Base-by-base conservation (phyloP, 53 echinoderm and acorn worm genomes). In the Mesocentrotus franciscanus region DNA sequence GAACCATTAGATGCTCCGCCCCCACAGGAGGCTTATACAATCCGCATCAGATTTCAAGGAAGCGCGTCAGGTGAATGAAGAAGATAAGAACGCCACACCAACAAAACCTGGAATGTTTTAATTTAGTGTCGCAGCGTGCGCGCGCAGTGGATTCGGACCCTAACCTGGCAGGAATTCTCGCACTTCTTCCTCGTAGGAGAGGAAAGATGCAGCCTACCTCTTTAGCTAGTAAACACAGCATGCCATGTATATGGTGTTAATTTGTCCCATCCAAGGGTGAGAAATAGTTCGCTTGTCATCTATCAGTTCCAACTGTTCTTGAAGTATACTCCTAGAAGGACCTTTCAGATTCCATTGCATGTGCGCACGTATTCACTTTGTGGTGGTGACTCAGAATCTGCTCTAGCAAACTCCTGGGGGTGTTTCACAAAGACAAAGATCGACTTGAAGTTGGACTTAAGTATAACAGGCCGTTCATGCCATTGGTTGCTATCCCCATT, bases 201-300 rank as follows among this genome's bases (percentile, higher is more conserved):
- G 32, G 20, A 30, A 17, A 34, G 56, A 56, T 34, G 60, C 33
- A 60, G 30, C 59, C 34, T 30, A 79, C 78, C 83, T 60, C 81
- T 78, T 79, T 93, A 79, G 93, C 60, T 26, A 60, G 81, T 78
- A 93, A 93, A 64, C 61, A 20, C 93, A 93, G 93, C 93, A 61
- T 58, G 93, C 78, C 36, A 29, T 30, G 60, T 16, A 24, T 79
- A 93, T 93, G 93, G 93, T 93, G 93, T 68, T 93, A 93, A 93
- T 93, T 93, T 93, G 81, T 36, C 42, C 81, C 81, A 83, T 93
- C 33, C 93, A 49, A 93, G 93, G 76, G 93, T 55, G 78, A 27
- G 57, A 90, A 92, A 68, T 66, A 92, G 72, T 74, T 68, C 92
- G 16, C 8, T 90, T 18, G 27, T 89, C 83, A 39, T 72, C 72